Percentiles rank a stretch among this genome's conserved stretches.
phyloP scores from a whole-genome alignment of 2,797 vertebrate species.

The Emys orbicularis region DNA sequence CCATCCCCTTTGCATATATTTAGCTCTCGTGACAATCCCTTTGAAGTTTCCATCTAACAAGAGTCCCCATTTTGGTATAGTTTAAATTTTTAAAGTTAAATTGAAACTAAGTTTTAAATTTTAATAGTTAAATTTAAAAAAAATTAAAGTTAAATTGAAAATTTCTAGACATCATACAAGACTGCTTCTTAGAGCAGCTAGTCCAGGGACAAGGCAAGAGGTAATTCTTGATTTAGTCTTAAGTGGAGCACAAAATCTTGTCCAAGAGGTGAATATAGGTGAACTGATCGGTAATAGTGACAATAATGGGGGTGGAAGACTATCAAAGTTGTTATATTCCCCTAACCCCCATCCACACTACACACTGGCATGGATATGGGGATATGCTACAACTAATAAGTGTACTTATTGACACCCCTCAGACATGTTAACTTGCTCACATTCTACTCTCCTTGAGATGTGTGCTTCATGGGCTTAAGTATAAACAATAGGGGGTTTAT shows the following conservation, averaged over 20 bases:
- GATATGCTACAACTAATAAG: background rate
- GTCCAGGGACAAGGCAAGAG: too few species aligned
- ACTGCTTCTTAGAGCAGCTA: too few species aligned
- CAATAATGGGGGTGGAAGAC: background rate
- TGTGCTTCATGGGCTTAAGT: background rate
- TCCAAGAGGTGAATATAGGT: too few species aligned
- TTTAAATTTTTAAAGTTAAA: background rate
- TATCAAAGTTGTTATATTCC: background rate
- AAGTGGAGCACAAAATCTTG: too few species aligned
- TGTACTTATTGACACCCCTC: background rate
- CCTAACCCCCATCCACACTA: background rate
- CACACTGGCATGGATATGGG: background rate
- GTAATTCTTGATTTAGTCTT: too few species aligned
- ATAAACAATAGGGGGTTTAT: background rate
- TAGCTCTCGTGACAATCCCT: background rate
- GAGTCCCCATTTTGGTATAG: background rate
- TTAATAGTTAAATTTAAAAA: too few species aligned
- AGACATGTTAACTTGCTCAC: background rate
- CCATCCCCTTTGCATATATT: background rate
- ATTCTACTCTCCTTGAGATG: background rate
- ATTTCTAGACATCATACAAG: too few species aligned
- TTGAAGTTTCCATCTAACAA: background rate
- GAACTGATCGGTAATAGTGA: too few species aligned
- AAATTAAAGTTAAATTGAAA: too few species aligned
- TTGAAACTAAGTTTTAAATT: too few species aligned